These are phyloP conservation scores for Plectrocnemia conspersa DNA, from an alignment of 1,140 invertebrate species.

Conservation along the genomic window DNA sequence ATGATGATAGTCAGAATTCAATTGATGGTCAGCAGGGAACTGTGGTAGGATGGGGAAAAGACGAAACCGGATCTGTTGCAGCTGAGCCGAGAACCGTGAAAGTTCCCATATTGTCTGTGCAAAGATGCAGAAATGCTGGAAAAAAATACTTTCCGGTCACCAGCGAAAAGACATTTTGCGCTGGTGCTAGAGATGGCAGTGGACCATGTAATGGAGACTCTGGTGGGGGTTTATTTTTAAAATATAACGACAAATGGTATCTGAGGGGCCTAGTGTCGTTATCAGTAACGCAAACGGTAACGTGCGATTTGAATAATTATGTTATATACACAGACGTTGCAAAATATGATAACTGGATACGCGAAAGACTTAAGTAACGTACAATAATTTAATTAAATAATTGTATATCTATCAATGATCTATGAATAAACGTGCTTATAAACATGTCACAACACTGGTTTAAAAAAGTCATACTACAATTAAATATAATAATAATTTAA, in stretches of 20 bases:
- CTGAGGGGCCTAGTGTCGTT: conserved; percentile 51
- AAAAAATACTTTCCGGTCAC: too few species aligned
- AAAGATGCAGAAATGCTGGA: conserved; percentile 35
- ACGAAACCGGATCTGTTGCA: conserved; percentile 36
- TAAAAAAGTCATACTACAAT: too few species aligned
- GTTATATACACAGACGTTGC: conserved; percentile 52
- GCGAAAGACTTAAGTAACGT: too few species aligned
- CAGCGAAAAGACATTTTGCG: conserved; percentile 44
- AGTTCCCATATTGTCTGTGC: conserved; percentile 44
- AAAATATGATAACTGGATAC: conserved; percentile 48
- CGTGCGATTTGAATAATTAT: conserved; percentile 50
- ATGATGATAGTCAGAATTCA: conserved; percentile 37
- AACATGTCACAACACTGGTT: too few species aligned
- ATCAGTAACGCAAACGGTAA: conserved; percentile 40
- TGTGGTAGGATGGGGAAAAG: conserved; percentile 47
- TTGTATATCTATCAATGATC: too few species aligned
- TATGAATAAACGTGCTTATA: too few species aligned
- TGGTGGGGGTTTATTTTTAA: conserved; percentile 45
- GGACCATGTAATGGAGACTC: conserved; percentile 50
- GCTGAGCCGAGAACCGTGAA: conserved; percentile 38
- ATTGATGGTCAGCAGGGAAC: conserved; percentile 42
- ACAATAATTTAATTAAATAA: too few species aligned
- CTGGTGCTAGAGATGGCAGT: conserved; percentile 42
- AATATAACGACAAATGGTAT: conserved; percentile 38
- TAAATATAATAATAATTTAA: too few species aligned